Evolutionary conservation across 2,888 invertebrate species (phyloP), one percentile per base, ranked within the genome.

Genomic region (Nomada ferruginata): DNA sequence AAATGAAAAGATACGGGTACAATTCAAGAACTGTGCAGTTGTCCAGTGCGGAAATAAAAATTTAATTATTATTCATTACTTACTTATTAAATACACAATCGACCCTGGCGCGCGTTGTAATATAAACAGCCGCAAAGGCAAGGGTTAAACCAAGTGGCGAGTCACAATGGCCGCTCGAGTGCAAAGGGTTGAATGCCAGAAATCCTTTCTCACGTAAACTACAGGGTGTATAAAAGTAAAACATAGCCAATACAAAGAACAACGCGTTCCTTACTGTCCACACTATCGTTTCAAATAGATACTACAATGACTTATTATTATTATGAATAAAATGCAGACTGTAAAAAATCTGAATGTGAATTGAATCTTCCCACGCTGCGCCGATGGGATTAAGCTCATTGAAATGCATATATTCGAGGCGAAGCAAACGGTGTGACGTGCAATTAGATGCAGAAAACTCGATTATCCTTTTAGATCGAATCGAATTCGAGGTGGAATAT

Each of bases 401-500:
- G 7, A 36, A 36, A 36, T 5, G 7, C 7, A 36, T 36, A 36
- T 36, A 36, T 36, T 36, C 36, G 36, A 1, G 36, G 7, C 11
- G n/a, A 3, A 11, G 47, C 15, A 15, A 23, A 18, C 13, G 11
- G 20, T 55, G 36, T 11, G 23, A 42, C 18, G 7, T 11, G 13
- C 47, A 20, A 59, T 47, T 53, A 2, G 11, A 64, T 26, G 18
- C 15, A 20, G 50, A 55, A 57, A 59, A 65, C 59, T 79, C 73
- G 63, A 64, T 73, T 26, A 61, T 70, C 50, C 76, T 60, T 66
- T 75, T 63, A 9, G 10, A 75, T 82, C 75, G 47, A 68, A 66
- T 75, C 75, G 61, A 76, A 75, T 57, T 75, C 47, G 36, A 74
- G 10, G 60, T 57, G 47, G n/a, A 36, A 61, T 2, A 18, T n/a